A percentile compares a stretch with the other conserved stretches of the same genome.
Conservation (phyloP, 2,888 invertebrate genomes). For the Neoascia interrupta region DNA sequence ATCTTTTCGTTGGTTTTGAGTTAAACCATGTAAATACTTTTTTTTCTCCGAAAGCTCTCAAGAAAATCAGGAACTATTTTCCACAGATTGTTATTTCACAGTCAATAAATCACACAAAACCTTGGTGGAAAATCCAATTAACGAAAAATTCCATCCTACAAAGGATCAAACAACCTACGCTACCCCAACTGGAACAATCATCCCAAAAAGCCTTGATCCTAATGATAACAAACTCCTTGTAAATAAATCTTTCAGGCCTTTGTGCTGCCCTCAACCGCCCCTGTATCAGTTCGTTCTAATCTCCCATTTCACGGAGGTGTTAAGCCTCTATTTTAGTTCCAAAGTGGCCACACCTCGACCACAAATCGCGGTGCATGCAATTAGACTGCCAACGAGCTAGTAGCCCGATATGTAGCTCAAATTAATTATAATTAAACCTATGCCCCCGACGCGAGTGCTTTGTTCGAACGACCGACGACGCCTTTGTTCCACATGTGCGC, state of each 20-base stretch:
- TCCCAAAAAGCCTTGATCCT: too few relatives aligned
- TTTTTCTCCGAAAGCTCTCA: too few relatives aligned
- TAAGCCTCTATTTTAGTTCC: conserved; percentile 58
- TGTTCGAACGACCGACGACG: conserved; percentile 47
- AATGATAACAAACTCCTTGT: conserved; percentile 3
- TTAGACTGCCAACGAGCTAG: conserved; percentile 68
- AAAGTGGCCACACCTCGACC: conserved; percentile 66
- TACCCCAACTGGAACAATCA: too few relatives aligned
- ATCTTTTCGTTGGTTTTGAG: too few relatives aligned
- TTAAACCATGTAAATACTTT: too few relatives aligned
- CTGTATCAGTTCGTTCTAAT: conserved; percentile 45
- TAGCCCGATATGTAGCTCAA: conserved; percentile 62
- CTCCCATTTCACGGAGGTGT: conserved; percentile 44
- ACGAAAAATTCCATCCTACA: too few relatives aligned
- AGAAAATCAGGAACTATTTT: too few relatives aligned
- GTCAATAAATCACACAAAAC: too few relatives aligned
- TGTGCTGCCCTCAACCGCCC: conserved; percentile 5
- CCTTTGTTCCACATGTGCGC: conserved; percentile 52
- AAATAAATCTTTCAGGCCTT: conserved; percentile 10
- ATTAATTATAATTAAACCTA: conserved; percentile 64
- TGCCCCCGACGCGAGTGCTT: conserved; percentile 56
- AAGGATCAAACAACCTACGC: too few relatives aligned
- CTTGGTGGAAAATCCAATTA: too few relatives aligned
- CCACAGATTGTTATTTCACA: too few relatives aligned
- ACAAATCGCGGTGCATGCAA: conserved; percentile 64